These are phyloP conservation scores for Pica pica DNA, from an alignment of 2,113 vertebrate species.

Conservation along the genomic window DNA sequence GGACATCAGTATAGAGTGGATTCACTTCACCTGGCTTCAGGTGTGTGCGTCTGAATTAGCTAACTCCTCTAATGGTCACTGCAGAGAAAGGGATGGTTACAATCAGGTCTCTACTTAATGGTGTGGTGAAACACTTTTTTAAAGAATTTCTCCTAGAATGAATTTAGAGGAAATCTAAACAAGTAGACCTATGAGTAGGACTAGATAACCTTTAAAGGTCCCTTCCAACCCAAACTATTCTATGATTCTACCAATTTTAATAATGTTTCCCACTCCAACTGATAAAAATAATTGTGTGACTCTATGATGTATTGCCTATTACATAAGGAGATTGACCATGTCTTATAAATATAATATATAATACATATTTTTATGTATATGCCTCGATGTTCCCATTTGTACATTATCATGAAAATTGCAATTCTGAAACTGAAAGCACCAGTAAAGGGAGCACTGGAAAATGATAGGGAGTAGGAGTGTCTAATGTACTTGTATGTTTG, in stretches of 20 bases:
- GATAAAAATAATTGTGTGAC: neutral
- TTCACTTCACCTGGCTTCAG: neutral
- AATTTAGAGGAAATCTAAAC: neutral
- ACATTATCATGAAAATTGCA: neutral
- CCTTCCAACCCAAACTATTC: neutral
- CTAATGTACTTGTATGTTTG: rapidly evolving
- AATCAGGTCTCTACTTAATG: neutral
- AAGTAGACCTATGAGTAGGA: neutral
- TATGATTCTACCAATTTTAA: neutral
- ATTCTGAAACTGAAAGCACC: neutral
- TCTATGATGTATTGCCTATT: neutral
- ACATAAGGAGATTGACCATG: neutral
- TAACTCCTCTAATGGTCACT: no score
- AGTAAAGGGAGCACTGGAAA: neutral
- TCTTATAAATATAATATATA: neutral
- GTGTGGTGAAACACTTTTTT: neutral
- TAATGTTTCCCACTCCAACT: neutral
- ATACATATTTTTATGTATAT: neutral
- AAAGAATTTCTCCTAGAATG: neutral
- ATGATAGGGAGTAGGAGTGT: rapidly evolving
- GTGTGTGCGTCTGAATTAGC: neutral
- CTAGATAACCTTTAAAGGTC: neutral
- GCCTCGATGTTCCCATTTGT: neutral
- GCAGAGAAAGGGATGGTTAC: neutral
- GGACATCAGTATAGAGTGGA: neutral